Evolutionary conservation across 2,797 vertebrate genomes (phyloP).

Genomic region (Rachycentron canadum): DNA sequence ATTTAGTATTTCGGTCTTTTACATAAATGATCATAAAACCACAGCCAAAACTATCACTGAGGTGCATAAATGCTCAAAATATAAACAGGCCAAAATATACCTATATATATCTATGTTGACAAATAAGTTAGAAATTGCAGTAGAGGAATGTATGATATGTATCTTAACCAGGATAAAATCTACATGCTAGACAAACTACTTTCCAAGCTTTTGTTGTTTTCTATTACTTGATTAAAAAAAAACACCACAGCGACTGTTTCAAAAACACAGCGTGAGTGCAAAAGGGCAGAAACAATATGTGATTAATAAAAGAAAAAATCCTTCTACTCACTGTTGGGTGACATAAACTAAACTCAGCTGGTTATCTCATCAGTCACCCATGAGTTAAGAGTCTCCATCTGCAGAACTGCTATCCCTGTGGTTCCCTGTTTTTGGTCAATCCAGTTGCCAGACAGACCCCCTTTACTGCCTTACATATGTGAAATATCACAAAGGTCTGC

Average conservation of each 20-base stretch:
- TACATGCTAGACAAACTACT: neutral
- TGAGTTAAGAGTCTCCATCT: constrained; percentile 50
- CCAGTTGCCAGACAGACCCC: constrained; percentile 62
- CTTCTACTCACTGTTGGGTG: constrained; percentile 43
- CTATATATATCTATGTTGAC: neutral
- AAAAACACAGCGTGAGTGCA: neutral
- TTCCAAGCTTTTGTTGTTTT: neutral
- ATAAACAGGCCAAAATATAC: neutral
- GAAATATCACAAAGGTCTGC: constrained; percentile 79
- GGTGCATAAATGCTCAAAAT: too few relatives aligned
- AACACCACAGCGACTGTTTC: neutral
- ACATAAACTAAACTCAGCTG: constrained; percentile 52
- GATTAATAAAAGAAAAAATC: constrained; percentile 23
- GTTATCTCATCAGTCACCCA: constrained; percentile 59
- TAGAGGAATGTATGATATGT: neutral
- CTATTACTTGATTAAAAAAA: constrained; percentile 1
- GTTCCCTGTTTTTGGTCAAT: constrained; percentile 45
- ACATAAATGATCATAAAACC: neutral
- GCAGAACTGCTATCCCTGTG: constrained; percentile 37
- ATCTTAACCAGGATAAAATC: too few relatives aligned
- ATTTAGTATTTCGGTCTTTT: neutral
- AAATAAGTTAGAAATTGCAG: neutral
- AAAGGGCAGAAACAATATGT: constrained; percentile 30
- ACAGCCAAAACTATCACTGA: neutral
- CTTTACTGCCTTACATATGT: constrained; percentile 63